phyloP scores from a whole-genome alignment of 2,888 invertebrate species.

The Lithosia quadra region DNA sequence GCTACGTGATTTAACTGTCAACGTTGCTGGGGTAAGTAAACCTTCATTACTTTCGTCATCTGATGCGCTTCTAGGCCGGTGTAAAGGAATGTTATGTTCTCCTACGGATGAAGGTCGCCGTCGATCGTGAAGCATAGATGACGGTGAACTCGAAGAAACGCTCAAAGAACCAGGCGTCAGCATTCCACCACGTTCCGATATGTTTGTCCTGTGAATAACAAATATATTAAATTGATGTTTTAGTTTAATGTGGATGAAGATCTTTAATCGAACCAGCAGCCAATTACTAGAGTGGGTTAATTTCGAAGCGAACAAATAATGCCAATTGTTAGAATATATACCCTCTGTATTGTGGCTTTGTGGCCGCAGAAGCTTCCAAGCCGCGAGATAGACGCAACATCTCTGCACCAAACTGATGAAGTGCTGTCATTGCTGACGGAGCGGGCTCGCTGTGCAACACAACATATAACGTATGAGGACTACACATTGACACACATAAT shows the following conservation, averaged over 20 bases:
- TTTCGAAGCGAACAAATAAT: slow-evolving; percentile 70
- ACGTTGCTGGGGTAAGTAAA: slow-evolving; percentile 70
- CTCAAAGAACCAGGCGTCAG: slow-evolving; percentile 81
- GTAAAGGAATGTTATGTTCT: slow-evolving; percentile 71
- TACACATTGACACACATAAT: slow-evolving; percentile 68
- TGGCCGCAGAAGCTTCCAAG: slow-evolving; percentile 90
- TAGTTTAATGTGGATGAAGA: background rate
- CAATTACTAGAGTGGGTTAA: slow-evolving; percentile 44
- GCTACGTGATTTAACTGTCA: slow-evolving; percentile 79
- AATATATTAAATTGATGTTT: background rate
- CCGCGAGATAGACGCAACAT: slow-evolving; percentile 94
- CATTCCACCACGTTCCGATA: slow-evolving; percentile 79
- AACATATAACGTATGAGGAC: slow-evolving; percentile 75
- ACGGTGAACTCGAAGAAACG: slow-evolving; percentile 81
- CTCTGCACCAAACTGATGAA: slow-evolving; percentile 95
- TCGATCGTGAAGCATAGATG: slow-evolving; percentile 80
- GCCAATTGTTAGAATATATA: slow-evolving; percentile 73
- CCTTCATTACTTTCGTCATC: slow-evolving; percentile 80
- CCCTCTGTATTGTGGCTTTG: slow-evolving; percentile 82
- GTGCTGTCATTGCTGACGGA: slow-evolving; percentile 93
- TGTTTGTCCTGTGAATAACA: slow-evolving; percentile 69
- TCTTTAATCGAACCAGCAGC: slow-evolving; percentile 31
- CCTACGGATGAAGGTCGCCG: slow-evolving; percentile 75
- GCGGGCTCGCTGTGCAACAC: slow-evolving; percentile 90
- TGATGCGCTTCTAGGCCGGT: slow-evolving; percentile 79